Percentiles rank a stretch among this genome's conserved stretches.
phyloP scores from a whole-genome alignment of 1,140 invertebrate genomes.

The Chironomus striatipennis region DNA sequence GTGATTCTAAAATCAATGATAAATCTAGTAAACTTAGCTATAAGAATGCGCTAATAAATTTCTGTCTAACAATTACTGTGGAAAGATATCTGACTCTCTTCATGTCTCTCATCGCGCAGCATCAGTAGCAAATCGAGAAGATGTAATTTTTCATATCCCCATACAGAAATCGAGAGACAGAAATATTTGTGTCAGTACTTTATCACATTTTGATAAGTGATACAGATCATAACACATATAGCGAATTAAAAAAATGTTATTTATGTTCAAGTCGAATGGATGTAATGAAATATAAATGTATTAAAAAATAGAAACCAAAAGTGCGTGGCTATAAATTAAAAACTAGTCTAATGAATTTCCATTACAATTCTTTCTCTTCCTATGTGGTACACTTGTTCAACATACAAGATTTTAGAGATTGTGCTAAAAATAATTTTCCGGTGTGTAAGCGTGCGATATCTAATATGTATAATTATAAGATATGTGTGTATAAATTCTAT shows the following conservation, averaged over 20 bases:
- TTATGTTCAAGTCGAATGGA: no score
- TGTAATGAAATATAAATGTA: no score
- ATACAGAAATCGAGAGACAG: neutral
- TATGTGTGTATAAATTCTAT: neutral
- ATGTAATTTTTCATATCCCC: neutral
- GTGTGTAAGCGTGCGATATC: neutral
- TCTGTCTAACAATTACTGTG: no score
- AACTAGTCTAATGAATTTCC: no score
- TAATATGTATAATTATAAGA: no score
- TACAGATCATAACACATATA: neutral
- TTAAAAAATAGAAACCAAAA: no score
- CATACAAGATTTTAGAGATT: conserved; percentile 11
- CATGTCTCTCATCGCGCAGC: neutral
- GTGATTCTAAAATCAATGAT: no score
- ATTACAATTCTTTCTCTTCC: neutral
- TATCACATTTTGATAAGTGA: neutral
- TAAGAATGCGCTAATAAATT: no score
- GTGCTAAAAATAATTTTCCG: conserved; percentile 13
- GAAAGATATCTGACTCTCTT: neutral
- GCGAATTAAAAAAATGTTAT: no score
- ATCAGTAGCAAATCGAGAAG: neutral
- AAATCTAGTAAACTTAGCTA: no score
- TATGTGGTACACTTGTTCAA: neutral
- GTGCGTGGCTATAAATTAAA: no score
- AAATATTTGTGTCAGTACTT: neutral